Base-by-base conservation (phyloP, 2,888 invertebrate genomes). In the Caprella mutica region DNA sequence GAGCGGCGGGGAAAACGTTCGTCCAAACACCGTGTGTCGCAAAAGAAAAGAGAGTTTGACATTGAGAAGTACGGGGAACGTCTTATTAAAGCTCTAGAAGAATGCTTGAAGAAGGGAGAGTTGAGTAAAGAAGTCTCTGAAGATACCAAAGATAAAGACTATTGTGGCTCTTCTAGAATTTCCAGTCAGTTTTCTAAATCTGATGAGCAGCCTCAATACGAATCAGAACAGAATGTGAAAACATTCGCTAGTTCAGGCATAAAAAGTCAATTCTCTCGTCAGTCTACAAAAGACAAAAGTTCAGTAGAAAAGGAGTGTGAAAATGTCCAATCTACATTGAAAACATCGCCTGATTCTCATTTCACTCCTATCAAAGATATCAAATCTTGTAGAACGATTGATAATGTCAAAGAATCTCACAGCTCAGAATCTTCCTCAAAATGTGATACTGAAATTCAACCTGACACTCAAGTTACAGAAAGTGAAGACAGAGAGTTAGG, bases 111-210 rank as follows among this genome's bases (percentile, higher is more conserved):
- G 21, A 48, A 48, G 30, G 48, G 48, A 12, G 48, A 48, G 14
- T 21, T 48, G n/a, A 48, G 48, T 30, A 48, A 48, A 30, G 48
- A 48, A 48, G 48, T 48, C 30, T 48, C 48, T 30, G 48, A 48
- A 30, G 48, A 48, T 30, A 48, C 48, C 5, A 48, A 48, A 48
- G 48, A 48, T 21, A 48, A 48, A 26, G 48, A 48, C 9, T 48
- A n/a, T 21, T 27, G 30, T 19, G 23, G 17, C 17, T n/a, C 29
- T 5, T 29, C 27, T 29, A 27, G n/a, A 29, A 29, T 48, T 17
- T 30, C 30, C 5, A 48, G 30, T 29, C 48, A 48, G 14, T 30
- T 19, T 2, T 48, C 30, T 8, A 48, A 48, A 30, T 29, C 48
- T 9, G 48, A 48, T 30, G 48, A 48, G 9, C 29, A 48, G 17